phyloP scores from a whole-genome alignment of 2,113 vertebrate species.

The Regulus satrapa region DNA sequence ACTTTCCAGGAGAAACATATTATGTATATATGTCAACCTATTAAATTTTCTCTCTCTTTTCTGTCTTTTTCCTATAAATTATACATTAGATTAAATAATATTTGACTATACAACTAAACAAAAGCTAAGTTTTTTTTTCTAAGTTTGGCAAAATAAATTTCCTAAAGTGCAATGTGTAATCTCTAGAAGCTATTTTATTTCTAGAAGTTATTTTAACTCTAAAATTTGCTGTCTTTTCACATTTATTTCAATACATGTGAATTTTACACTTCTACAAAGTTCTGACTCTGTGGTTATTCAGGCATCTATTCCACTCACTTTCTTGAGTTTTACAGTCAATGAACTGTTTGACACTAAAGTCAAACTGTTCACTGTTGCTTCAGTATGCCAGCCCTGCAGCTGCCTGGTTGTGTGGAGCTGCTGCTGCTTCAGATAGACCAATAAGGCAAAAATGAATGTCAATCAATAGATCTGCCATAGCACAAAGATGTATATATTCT shows the following conservation, averaged over 20 bases:
- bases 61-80: not conserved
- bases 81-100: not conserved
- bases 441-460: not conserved
- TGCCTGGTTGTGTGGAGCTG: not conserved
- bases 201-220: not conserved
- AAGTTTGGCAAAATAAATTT: not conserved
- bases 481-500: not conserved
- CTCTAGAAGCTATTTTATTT: not conserved
- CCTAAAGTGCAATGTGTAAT: not conserved
- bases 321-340: not conserved
- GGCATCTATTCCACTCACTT: not conserved
- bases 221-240: not conserved
- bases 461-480: not conserved
- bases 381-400: not conserved
- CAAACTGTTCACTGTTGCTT: not conserved
- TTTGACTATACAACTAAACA: not conserved
- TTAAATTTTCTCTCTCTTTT: not conserved
- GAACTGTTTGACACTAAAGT: slow-evolving; percentile 5
- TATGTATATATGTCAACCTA: not conserved
- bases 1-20: not conserved
- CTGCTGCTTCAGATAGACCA: not conserved
- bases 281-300: not conserved
- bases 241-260: not conserved
- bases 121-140: not conserved
- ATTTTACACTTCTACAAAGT: not conserved